Percentiles rank a stretch among this genome's conserved stretches.
Conservation (phyloP, 1,140 invertebrate genomes). For the Bombus affinis region DNA sequence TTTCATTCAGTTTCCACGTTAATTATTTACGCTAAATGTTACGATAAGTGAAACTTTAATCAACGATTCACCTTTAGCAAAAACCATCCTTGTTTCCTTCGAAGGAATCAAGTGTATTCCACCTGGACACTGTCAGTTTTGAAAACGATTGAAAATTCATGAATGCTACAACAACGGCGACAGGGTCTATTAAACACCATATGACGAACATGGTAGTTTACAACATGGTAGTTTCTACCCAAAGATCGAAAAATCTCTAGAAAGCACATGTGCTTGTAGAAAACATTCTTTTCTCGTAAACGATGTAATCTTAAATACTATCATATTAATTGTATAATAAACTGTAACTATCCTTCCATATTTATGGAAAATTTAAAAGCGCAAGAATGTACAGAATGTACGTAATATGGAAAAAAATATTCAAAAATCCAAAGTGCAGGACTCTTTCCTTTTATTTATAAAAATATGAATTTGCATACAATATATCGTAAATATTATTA, state of each 20-base stretch:
- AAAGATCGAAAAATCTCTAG: background rate
- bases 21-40: background rate
- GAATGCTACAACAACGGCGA: background rate
- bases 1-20: background rate
- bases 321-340: no score
- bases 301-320: no score
- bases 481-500: no score
- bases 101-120: background rate
- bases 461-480: no score
- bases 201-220: background rate
- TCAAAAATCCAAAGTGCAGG: constrained; percentile 5
- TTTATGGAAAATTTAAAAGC: background rate
- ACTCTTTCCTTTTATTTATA: no score
- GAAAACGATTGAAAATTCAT: background rate
- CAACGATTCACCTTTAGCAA: background rate
- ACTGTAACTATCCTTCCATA: background rate
- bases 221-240: background rate
- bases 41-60: background rate
- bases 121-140: background rate
- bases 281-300: background rate
- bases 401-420: constrained; percentile 6
- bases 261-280: background rate
- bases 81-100: background rate
- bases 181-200: background rate
- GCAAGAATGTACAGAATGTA: no score